Percentiles rank a stretch among this genome's conserved stretches.
Conservation (phyloP, 2,888 invertebrate species). For the Amphimallon solstitiale region DNA sequence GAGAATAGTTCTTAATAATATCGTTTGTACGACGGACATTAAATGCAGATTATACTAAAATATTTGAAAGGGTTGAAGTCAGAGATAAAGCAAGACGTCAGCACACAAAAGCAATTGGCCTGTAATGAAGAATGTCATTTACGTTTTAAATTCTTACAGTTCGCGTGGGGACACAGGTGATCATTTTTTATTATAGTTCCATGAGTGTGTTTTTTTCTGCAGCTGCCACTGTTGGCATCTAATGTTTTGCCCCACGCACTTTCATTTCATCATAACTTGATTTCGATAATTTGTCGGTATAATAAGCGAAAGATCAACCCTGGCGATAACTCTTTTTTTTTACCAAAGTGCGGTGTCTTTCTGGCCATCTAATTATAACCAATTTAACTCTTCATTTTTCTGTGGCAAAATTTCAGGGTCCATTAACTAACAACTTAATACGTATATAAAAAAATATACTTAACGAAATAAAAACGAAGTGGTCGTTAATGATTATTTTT, state of each 20-base stretch:
- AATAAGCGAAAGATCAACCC: constrained; percentile 12
- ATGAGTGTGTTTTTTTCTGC: constrained; percentile 31
- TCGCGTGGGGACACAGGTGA: constrained; percentile 46
- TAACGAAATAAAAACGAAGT: no score
- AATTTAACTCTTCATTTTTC: constrained; percentile 20
- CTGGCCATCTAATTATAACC: not conserved
- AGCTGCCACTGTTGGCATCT: constrained; percentile 48
- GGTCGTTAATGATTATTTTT: no score
- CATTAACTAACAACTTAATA: not conserved
- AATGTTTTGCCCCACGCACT: constrained; percentile 50
- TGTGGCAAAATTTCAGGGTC: constrained; percentile 17
- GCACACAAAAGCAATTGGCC: constrained; percentile 48
- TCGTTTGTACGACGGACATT: not conserved
- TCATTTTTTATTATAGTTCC: constrained; percentile 44
- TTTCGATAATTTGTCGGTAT: constrained; percentile 32
- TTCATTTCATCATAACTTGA: constrained; percentile 26
- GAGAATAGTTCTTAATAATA: not conserved
- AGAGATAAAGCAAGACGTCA: constrained; percentile 44
- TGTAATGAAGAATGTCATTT: constrained; percentile 51
- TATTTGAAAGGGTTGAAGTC: constrained; percentile 43
- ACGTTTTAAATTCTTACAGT: constrained; percentile 39
- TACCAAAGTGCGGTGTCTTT: not conserved
- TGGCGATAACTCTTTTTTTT: constrained; percentile 5
- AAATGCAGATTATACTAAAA: not conserved
- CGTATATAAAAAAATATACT: no score